Evolutionary conservation across 92 coral and sea anemone genomes (phyloP).

Genomic region (Meandrina meandrites): DNA sequence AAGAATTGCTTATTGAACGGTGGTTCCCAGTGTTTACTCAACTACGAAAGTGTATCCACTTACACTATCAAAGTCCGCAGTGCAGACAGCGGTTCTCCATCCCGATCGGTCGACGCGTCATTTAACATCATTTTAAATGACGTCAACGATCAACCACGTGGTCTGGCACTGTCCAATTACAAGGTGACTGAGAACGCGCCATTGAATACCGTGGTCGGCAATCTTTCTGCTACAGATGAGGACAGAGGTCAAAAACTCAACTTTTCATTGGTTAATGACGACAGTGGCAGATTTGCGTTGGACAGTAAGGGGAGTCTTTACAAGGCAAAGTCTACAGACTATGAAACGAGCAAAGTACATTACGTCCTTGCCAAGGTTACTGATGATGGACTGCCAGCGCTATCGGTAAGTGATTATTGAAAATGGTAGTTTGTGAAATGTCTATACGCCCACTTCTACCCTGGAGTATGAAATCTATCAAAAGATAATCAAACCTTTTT

Average conservation of each 20-base stretch:
- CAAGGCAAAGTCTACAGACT: conserved; percentile 74
- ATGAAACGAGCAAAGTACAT: conserved; percentile 78
- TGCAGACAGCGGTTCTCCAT: conserved; percentile 87
- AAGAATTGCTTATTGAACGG: conserved; percentile 65
- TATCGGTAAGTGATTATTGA: conserved; percentile 58
- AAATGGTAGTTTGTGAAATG: neutral
- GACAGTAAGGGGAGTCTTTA: conserved; percentile 63
- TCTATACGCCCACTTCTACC: neutral
- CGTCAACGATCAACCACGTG: conserved; percentile 86
- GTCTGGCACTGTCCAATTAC: conserved; percentile 70
- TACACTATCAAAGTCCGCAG: conserved; percentile 73
- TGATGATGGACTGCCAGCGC: conserved; percentile 67
- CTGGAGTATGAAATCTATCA: neutral
- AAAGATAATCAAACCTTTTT: neutral
- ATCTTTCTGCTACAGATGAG: conserved; percentile 74
- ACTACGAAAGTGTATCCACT: conserved; percentile 62
- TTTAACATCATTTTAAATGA: conserved; percentile 59
- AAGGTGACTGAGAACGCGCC: conserved; percentile 76
- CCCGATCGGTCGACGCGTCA: conserved; percentile 53
- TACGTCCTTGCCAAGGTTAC: conserved; percentile 59
- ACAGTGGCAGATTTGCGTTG: conserved; percentile 67
- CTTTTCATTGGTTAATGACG: conserved; percentile 71
- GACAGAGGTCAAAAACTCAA: conserved; percentile 72
- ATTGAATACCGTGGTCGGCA: conserved; percentile 65
- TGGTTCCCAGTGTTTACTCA: conserved; percentile 66